Conservation (phyloP, 2,797 vertebrate genomes). For the Huso huso region DNA sequence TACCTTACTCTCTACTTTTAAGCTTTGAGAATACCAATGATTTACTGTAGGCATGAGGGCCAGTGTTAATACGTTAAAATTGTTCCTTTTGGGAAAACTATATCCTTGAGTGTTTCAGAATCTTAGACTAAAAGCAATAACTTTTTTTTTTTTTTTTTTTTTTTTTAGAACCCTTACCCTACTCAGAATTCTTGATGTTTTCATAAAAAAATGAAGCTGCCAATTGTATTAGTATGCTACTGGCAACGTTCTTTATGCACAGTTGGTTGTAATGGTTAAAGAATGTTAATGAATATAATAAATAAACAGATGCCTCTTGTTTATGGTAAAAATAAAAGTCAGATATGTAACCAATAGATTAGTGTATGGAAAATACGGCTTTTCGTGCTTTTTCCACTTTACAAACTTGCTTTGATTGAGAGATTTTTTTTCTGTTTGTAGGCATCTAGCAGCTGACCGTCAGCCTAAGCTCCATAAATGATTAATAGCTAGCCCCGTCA, state of each 20-base stretch:
- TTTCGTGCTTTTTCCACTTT: slow-evolving; percentile 23
- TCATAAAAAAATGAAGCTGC: slow-evolving; percentile 28
- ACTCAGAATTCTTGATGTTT: slow-evolving; percentile 21
- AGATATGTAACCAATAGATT: background rate
- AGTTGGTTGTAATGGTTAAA: slow-evolving; percentile 39
- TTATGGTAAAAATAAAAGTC: background rate
- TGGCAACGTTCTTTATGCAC: slow-evolving; percentile 37
- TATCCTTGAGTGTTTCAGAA: too few species aligned
- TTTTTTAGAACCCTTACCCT: too few species aligned
- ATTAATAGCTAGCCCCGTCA: background rate
- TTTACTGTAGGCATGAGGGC: too few species aligned
- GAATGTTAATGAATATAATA: slow-evolving; percentile 57
- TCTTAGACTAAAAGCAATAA: too few species aligned
- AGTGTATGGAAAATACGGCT: background rate
- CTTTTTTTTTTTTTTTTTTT: too few species aligned
- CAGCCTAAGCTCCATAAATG: background rate
- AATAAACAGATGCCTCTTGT: slow-evolving; percentile 37
- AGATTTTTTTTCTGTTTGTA: background rate
- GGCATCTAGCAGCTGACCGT: too few species aligned
- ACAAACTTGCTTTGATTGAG: background rate
- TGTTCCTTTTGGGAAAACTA: too few species aligned
- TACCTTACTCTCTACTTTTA: too few species aligned
- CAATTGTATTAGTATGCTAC: slow-evolving; percentile 42
- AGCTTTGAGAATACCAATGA: too few species aligned
- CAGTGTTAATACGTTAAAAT: too few species aligned